These are phyloP conservation scores for Xerus rutilus DNA, from an alignment of 2,797 vertebrate species.

Conservation along the genomic window DNA sequence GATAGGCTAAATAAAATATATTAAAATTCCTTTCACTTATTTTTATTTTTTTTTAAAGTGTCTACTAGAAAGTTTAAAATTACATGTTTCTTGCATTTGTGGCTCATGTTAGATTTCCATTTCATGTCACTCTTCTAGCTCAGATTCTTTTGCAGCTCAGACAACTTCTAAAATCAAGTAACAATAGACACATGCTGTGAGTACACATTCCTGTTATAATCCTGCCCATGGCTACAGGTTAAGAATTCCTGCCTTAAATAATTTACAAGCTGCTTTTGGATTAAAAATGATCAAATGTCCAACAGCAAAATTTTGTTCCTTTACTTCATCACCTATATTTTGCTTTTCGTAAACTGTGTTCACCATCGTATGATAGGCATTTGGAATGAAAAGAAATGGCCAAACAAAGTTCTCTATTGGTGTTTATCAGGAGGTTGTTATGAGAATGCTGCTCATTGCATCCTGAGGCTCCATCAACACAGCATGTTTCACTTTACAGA, in stretches of 20 bases:
- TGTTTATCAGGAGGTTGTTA: neutral
- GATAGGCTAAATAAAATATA: conserved; percentile 19
- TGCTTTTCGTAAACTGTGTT: neutral
- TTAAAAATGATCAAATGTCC: neutral
- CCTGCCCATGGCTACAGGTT: neutral
- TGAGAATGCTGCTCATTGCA: neutral
- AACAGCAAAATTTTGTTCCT: neutral
- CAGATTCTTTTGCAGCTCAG: neutral
- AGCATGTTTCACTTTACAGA: neutral
- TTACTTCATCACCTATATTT: neutral
- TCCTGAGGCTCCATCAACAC: neutral
- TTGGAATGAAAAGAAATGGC: neutral
- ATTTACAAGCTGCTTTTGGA: neutral
- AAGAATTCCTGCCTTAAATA: neutral
- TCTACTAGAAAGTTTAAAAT: neutral
- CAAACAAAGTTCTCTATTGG: neutral
- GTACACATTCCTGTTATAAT: neutral
- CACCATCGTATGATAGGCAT: neutral
- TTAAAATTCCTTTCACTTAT: neutral
- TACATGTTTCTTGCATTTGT: neutral
- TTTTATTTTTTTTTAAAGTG: neutral
- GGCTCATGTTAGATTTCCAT: neutral
- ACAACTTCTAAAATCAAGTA: neutral
- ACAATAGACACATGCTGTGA: neutral
- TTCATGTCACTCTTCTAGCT: neutral